A percentile compares a stretch with the other conserved stretches of the same genome.
Conservation (phyloP, 1,140 invertebrate species). For the Araneus ventricosus region DNA sequence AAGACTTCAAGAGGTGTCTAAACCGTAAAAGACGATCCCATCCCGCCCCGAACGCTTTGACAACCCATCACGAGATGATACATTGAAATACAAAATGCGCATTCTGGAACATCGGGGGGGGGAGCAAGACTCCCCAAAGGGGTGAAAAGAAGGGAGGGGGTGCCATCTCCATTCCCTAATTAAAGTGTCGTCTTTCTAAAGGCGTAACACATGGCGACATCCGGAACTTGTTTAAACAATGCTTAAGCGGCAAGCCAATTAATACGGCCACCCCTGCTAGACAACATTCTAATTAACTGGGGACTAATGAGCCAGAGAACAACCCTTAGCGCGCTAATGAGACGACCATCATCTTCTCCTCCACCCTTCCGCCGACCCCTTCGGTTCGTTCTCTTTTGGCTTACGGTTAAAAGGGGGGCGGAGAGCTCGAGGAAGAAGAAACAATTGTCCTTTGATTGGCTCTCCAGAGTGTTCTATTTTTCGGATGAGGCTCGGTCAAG, state of each 20-base stretch:
- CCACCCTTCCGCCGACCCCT: neutral
- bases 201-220: constrained; percentile 70
- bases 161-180: constrained; percentile 57
- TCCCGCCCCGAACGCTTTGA: neutral
- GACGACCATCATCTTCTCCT: constrained; percentile 17
- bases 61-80: constrained; percentile 40
- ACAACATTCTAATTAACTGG: constrained; percentile 74
- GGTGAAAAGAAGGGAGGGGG: constrained; percentile 2
- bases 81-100: constrained; percentile 38
- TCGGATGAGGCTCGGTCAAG: neutral
- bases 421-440: constrained; percentile 13
- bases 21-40: neutral
- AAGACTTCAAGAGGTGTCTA: constrained; percentile 8
- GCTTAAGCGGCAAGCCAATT: constrained; percentile 74
- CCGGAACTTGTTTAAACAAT: constrained; percentile 73
- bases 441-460: constrained; percentile 71
- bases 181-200: constrained; percentile 74
- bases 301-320: constrained; percentile 69
- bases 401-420: neutral
- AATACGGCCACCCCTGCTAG: constrained; percentile 69
- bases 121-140: neutral
- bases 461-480: neutral
- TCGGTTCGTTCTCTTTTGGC: neutral
- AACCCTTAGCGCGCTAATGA: constrained; percentile 72
- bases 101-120: neutral